Base-by-base conservation (phyloP, 2,797 vertebrate species). In the Phataginus tetradactyla region DNA sequence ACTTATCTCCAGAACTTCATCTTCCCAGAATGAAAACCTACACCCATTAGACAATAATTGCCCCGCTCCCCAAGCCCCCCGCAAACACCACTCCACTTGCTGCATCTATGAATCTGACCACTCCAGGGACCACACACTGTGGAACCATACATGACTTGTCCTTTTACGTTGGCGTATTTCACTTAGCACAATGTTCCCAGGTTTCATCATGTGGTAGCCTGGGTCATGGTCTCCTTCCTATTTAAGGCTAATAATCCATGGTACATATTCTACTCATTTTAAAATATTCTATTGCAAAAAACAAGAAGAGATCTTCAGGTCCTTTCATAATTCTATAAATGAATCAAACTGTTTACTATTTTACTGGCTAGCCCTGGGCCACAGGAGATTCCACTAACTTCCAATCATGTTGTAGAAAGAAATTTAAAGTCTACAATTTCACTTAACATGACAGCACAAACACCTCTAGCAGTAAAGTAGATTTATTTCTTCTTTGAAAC, bases 71-170 rank as follows among this genome's bases (percentile, higher is more conserved):
- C 29, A 10, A 13, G 2, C 37, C 64, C n/a, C 37, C 1, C 11
- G 71, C 5, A 32, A 39, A 1, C 64, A 27, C 15, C 64, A 11
- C 6, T 21, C 55, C 42, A 5, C 49, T 42, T 25, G 29, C 23
- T 0, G 5, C 66, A 34, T 17, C 66, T 25, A 21, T 4, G 66
- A 34, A 37, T 8, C 0, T 74, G 45, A 37, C 13, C 3, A 12
- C 20, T 59, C 21, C 1, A 18, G 32, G 57, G 1, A 5, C 21
- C 15, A 5, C 45, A 9, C 2, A 1, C 9, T 1, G 11, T 5
- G 39, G 32, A 39, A 39, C 6, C 37, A n/a, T 0, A 55, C 14
- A 5, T 1, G 7, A 8, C 15, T 6, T 9, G 20, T n/a, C 45
- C 57, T 53, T 32, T 5, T 59, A 14, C 3, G 17, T 55, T 21